Evolutionary conservation across 2,113 vertebrate species (phyloP).

Genomic region (Mormyrus iriodes): DNA sequence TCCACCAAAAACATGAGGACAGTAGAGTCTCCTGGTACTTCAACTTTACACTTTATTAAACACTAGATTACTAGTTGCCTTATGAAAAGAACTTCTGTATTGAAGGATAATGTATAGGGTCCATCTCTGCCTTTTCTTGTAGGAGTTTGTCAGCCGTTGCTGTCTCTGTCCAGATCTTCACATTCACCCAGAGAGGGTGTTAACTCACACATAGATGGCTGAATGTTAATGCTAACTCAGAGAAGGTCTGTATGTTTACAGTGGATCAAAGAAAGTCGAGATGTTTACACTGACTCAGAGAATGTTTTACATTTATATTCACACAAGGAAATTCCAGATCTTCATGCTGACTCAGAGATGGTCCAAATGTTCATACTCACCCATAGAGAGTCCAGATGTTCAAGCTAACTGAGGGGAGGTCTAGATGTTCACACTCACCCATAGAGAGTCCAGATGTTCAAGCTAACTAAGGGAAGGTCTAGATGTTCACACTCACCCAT

Average conservation of each 20-base stretch:
- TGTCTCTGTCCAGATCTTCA: neutral
- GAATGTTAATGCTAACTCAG: neutral
- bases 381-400: neutral
- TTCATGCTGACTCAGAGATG: neutral
- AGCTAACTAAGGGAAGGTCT: neutral
- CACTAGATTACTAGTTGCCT: neutral
- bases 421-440: neutral
- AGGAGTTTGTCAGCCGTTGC: neutral
- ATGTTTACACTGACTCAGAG: neutral
- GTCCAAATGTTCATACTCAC: neutral
- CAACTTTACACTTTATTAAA: neutral
- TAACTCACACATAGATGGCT: neutral
- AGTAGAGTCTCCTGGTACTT: neutral
- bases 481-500: constrained; percentile 32
- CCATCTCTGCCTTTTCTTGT: neutral
- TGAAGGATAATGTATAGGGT: neutral
- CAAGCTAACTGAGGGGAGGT: neutral
- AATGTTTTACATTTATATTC: neutral
- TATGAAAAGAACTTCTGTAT: neutral
- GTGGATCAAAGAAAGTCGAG: neutral
- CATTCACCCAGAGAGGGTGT: neutral
- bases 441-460: constrained; percentile 22
- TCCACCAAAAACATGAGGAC: neutral
- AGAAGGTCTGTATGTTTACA: neutral
- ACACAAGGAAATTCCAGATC: neutral